These are phyloP conservation scores for Apteryx owenii DNA, from an alignment of 2,113 vertebrate genomes.

Conservation along the genomic window DNA sequence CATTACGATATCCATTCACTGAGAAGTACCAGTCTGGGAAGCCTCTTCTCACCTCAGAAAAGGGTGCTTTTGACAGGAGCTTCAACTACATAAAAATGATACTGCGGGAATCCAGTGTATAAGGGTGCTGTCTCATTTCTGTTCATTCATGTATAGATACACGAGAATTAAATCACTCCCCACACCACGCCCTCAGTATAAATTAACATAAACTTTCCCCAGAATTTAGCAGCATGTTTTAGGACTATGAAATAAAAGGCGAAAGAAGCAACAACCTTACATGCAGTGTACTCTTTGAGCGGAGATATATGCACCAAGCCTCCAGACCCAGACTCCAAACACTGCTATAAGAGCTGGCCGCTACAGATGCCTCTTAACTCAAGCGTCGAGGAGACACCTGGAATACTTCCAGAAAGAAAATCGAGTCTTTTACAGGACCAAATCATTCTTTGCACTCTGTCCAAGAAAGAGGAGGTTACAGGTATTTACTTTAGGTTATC, in stretches of 20 bases:
- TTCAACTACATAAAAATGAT: accelerated
- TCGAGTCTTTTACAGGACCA: background rate
- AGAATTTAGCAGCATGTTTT: background rate
- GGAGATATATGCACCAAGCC: background rate
- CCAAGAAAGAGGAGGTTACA: background rate
- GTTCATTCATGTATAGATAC: background rate
- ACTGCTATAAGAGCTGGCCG: background rate
- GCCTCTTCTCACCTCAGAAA: background rate
- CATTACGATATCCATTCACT: background rate
- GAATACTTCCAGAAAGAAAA: background rate
- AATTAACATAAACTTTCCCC: background rate
- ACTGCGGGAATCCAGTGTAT: background rate
- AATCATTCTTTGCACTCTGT: background rate
- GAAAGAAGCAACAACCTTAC: no score
- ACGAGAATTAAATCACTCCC: background rate
- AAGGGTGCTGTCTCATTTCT: background rate
- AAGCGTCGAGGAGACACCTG: background rate
- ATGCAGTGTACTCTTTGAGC: background rate
- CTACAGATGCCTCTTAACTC: no score
- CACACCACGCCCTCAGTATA: background rate
- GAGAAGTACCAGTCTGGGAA: background rate
- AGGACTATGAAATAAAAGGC: background rate
- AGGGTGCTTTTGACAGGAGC: background rate
- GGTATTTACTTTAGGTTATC: background rate
- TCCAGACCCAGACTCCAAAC: background rate